Percentiles rank a stretch among this genome's conserved stretches.
These are phyloP conservation scores for Cecropterus lyciades DNA, from an alignment of 1,140 invertebrate species.

Conservation along the genomic window DNA sequence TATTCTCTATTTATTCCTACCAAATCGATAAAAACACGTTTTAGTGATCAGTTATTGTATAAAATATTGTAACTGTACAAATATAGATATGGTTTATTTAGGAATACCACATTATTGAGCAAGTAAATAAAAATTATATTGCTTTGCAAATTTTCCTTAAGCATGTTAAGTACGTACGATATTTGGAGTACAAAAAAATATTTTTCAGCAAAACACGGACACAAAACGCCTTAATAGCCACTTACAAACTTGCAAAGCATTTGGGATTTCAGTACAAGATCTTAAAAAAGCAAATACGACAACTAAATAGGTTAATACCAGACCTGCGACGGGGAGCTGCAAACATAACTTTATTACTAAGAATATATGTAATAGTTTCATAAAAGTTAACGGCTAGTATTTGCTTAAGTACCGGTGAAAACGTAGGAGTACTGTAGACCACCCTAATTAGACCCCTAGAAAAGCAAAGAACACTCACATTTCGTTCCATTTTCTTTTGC, in stretches of 20 bases:
- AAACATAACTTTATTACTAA: conserved; percentile 61
- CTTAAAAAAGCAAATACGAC: conserved; percentile 15
- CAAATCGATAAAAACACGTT: no score
- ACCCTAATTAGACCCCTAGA: conserved; percentile 46
- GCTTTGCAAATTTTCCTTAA: no score
- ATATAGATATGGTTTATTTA: no score
- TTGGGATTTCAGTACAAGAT: conserved; percentile 14
- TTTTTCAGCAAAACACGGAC: neutral
- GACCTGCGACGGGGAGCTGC: conserved; percentile 38
- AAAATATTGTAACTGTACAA: no score
- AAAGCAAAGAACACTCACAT: conserved; percentile 17
- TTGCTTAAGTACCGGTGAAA: conserved; percentile 64
- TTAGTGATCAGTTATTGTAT: no score
- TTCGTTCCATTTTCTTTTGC: conserved; percentile 26
- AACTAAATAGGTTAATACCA: conserved; percentile 28
- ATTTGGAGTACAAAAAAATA: no score
- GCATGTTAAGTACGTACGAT: no score
- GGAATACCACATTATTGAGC: no score
- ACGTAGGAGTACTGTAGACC: conserved; percentile 42
- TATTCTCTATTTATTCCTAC: no score
- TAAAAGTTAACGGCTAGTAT: conserved; percentile 71
- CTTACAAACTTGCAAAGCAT: conserved; percentile 6
- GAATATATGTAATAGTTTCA: conserved; percentile 66
- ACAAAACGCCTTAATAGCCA: neutral
- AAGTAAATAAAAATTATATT: no score